Conservation (phyloP, 2,113 vertebrate species). For the Aphyosemion australe region DNA sequence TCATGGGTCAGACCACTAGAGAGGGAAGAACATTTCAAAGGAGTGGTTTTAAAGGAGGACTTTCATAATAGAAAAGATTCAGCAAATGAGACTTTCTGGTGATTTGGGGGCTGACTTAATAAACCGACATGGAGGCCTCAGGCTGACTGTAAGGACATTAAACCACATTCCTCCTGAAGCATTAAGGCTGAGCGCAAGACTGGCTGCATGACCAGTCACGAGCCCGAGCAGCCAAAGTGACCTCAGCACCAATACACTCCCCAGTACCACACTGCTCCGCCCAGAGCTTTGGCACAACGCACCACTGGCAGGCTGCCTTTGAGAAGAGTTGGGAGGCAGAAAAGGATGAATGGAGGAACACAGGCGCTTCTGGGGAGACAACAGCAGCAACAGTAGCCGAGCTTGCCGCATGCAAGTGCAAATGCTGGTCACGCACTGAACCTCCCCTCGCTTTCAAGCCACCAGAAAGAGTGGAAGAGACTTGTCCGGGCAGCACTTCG, state of each 20-base stretch:
- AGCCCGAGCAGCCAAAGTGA: constrained; percentile 62
- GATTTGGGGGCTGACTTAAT: constrained; percentile 32
- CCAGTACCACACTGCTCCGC: constrained; percentile 57
- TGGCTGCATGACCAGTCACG: constrained; percentile 79
- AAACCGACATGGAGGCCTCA: constrained; percentile 48
- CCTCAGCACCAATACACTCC: constrained; percentile 64
- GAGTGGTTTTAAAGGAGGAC: not conserved
- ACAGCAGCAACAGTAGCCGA: constrained; percentile 78
- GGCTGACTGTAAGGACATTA: constrained; percentile 47
- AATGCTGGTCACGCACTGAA: constrained; percentile 81
- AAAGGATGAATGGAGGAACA: constrained; percentile 71
- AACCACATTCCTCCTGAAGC: constrained; percentile 66
- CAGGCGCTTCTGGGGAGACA: constrained; percentile 70
- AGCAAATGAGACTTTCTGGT: constrained; percentile 24
- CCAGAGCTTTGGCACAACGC: constrained; percentile 61
- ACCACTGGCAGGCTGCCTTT: constrained; percentile 71
- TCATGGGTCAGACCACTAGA: constrained; percentile 92
- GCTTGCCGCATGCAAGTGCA: constrained; percentile 78
- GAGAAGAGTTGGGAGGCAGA: constrained; percentile 67
- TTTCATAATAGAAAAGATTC: not conserved
- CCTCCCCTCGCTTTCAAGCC: constrained; percentile 79
- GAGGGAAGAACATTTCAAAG: not conserved
- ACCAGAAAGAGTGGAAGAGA: constrained; percentile 77
- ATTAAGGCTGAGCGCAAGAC: constrained; percentile 65
- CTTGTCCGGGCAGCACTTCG: constrained; percentile 75